Evolutionary conservation across 2,113 vertebrate species (phyloP).

Genomic region (Cardinalis cardinalis): DNA sequence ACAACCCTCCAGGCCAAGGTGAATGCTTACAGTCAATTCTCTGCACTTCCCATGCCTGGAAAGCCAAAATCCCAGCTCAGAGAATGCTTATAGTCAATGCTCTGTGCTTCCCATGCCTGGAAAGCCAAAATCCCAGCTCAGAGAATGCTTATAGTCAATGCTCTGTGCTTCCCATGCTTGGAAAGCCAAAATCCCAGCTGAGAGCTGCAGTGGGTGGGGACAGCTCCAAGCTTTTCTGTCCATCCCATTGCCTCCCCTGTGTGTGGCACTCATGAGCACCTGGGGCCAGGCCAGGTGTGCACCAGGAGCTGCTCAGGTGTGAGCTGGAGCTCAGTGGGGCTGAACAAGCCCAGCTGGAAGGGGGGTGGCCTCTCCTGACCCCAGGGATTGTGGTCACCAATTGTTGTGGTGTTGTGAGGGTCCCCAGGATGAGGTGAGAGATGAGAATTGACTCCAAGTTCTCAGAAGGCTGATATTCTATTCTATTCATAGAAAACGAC

Average conservation of each 20-base stretch:
- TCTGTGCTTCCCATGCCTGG: background rate
- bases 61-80: background rate
- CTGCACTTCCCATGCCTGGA: background rate
- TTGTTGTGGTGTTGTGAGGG: too few species aligned
- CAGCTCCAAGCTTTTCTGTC: background rate
- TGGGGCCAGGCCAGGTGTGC: too few species aligned
- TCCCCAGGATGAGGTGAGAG: too few species aligned
- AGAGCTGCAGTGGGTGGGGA: too few species aligned
- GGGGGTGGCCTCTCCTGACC: too few species aligned
- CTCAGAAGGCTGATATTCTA: too few species aligned
- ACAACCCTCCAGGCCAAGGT: background rate
- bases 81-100: fast-evolving
- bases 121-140: background rate
- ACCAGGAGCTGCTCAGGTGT: too few species aligned
- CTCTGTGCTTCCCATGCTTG: background rate
- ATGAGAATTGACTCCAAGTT: too few species aligned
- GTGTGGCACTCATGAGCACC: background rate
- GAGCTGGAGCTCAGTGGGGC: too few species aligned
- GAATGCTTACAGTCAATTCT: fast-evolving
- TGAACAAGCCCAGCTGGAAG: too few species aligned
- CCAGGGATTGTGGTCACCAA: too few species aligned
- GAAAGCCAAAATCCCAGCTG: background rate
- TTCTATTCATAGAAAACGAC: too few species aligned
- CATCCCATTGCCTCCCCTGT: background rate
- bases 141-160: fast-evolving